Evolutionary conservation across 2,797 vertebrate species (phyloP).

Genomic region (Manis crassicaudata): DNA sequence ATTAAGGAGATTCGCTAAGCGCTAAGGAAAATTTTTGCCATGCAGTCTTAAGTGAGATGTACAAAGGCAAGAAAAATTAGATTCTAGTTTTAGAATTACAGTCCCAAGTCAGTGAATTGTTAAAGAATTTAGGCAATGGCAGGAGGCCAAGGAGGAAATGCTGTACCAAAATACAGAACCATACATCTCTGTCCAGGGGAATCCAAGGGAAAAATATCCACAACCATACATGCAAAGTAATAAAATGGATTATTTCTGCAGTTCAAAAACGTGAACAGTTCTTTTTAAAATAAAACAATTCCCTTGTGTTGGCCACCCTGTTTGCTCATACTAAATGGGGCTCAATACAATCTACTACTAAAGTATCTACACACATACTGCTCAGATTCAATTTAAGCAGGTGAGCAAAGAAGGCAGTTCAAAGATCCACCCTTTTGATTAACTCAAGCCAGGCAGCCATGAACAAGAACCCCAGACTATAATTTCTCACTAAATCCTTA

Average conservation of each 20-base stretch:
- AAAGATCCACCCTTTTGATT: not conserved
- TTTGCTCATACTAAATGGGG: not conserved
- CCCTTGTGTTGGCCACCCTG: not conserved
- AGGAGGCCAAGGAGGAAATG: not conserved
- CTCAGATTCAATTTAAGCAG: not conserved
- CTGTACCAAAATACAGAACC: not conserved
- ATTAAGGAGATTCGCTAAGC: not conserved
- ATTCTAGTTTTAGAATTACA: not conserved
- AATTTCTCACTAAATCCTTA: not conserved
- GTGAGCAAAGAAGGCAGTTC: not conserved
- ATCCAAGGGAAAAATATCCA: not conserved
- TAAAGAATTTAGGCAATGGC: not conserved
- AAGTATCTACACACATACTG: not conserved
- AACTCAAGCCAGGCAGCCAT: not conserved
- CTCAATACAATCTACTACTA: not conserved
- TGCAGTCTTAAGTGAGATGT: not conserved
- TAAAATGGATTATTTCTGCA: not conserved
- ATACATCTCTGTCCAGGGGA: not conserved
- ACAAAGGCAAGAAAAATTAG: not conserved
- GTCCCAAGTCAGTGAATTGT: not conserved
- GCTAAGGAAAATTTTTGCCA: not conserved
- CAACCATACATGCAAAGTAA: not conserved
- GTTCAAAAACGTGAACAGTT: not conserved
- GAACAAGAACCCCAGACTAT: not conserved
- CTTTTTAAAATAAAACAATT: slow-evolving; percentile 7